Evolutionary conservation across 2,797 vertebrate species (phyloP).

Genomic region (Protosalanx chinensis): DNA sequence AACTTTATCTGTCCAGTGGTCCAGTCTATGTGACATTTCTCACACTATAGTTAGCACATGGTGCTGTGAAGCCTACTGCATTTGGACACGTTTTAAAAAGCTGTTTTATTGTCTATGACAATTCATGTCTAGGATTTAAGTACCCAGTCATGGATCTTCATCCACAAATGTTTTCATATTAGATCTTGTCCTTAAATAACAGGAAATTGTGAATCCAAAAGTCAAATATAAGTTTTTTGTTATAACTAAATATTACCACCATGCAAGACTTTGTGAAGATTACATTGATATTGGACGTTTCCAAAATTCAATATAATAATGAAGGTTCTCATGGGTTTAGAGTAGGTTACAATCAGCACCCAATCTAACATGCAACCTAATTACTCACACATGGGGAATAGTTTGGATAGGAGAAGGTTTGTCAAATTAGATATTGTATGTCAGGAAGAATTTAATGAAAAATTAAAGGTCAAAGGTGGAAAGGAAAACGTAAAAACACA

Average conservation of each 20-base stretch:
- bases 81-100: neutral
- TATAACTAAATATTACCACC: too few species aligned
- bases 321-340: neutral
- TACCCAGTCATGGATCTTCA: constrained; percentile 1
- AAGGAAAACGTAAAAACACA: constrained; percentile 28
- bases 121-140: neutral
- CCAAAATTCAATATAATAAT: neutral
- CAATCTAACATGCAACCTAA: constrained; percentile 24
- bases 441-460: constrained; percentile 46
- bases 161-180: neutral
- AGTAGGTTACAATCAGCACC: constrained; percentile 1
- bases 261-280: too few species aligned
- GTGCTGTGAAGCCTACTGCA: constrained; percentile 17
- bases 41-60: constrained; percentile 41
- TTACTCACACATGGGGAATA: constrained; percentile 49
- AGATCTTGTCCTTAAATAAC: neutral
- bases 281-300: neutral
- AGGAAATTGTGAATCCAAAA: too few species aligned
- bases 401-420: constrained; percentile 29
- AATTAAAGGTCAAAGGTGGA: constrained; percentile 50
- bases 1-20: constrained; percentile 51
- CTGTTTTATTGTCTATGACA: constrained; percentile 4
- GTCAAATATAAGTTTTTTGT: too few species aligned
- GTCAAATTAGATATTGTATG: constrained; percentile 51
- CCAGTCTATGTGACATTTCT: constrained; percentile 51